Evolutionary conservation across 2,888 invertebrate species (phyloP), one percentile per base, ranked within the genome.

Genomic region (Drosophila austrosaltans): DNA sequence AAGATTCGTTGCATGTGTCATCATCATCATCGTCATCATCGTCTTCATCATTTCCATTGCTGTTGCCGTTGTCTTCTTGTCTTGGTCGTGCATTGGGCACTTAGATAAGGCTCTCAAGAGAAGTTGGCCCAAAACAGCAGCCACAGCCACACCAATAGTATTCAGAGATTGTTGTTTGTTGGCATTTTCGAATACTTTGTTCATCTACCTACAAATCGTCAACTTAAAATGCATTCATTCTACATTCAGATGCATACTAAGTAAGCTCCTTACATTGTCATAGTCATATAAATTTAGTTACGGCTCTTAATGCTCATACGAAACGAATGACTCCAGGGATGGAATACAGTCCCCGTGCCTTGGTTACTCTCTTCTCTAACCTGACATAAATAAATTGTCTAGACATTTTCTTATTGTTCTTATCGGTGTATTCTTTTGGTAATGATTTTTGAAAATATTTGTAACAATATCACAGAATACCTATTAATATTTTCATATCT

Each of bases 1-100:
- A 53, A 53, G 66, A 73, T 72, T 66, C 69, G 87, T 84, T 89
- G 82, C 85, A 83, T 83, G 82, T 89, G 89, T 83, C 89, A 87
- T 76, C 84, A 69, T 28, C 87, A 85, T 66, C 67, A 36, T 53
- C 63, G 20, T 39, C 62, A 59, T 62, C 44, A 53, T 64, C 73
- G 62, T 65, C 69, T 36, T 53, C 85, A 58, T 42, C 39, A 10
- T 25, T 32, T 32, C 32, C 32, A 36, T 36, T 22, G 20, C 20
- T 22, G 8, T 48, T 48, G 44, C 44, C 8, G 44, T 48, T 48
- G 44, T 48, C 36, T 36, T 36, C 48, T 81, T 68, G 59, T 54
- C 63, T 81, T 83, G 72, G 86, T 85, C 88, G 86, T 85, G 84
- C 82, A 67, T 68, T n/a, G 65, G 56, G 54, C 86, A 87, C 82